These are phyloP conservation scores for Parascotia fuliginaria DNA, from an alignment of 2,888 invertebrate species.

Conservation along the genomic window DNA sequence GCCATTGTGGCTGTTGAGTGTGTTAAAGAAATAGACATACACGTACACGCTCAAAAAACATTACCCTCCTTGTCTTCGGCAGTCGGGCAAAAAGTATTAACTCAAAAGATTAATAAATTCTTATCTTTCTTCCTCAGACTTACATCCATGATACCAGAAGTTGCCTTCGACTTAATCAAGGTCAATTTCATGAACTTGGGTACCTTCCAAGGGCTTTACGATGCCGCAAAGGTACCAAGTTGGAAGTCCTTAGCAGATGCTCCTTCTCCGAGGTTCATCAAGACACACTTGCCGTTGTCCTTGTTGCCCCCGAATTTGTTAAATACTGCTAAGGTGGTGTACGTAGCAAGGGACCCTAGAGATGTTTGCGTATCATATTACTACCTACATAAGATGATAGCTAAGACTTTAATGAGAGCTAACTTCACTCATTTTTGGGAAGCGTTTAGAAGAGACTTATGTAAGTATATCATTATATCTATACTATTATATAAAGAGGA, in stretches of 20 bases:
- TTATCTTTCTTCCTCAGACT: conserved; percentile 53
- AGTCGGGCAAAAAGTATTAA: too few species aligned
- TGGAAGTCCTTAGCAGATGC: conserved; percentile 68
- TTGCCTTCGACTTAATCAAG: conserved; percentile 71
- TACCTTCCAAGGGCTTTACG: conserved; percentile 71
- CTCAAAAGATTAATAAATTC: too few species aligned
- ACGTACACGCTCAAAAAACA: too few species aligned
- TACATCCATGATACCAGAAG: conserved; percentile 68
- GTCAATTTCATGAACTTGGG: conserved; percentile 73
- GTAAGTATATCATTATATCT: conserved; percentile 64
- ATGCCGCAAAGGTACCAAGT: conserved; percentile 65
- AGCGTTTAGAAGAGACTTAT: conserved; percentile 85
- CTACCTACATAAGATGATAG: conserved; percentile 87
- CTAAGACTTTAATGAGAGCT: conserved; percentile 77
- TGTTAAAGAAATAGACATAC: too few species aligned
- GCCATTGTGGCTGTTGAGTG: too few species aligned
- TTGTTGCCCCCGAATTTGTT: conserved; percentile 83
- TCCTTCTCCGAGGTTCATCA: conserved; percentile 85
- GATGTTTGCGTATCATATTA: conserved; percentile 90
- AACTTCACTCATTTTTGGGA: conserved; percentile 86
- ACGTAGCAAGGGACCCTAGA: conserved; percentile 90
- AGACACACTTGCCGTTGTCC: conserved; percentile 87
- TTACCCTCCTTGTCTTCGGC: too few species aligned
- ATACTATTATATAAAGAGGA: too few species aligned
- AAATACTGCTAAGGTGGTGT: conserved; percentile 86